Base-by-base conservation (phyloP, 2,888 invertebrate genomes). In the Brassicogethes aeneus region DNA sequence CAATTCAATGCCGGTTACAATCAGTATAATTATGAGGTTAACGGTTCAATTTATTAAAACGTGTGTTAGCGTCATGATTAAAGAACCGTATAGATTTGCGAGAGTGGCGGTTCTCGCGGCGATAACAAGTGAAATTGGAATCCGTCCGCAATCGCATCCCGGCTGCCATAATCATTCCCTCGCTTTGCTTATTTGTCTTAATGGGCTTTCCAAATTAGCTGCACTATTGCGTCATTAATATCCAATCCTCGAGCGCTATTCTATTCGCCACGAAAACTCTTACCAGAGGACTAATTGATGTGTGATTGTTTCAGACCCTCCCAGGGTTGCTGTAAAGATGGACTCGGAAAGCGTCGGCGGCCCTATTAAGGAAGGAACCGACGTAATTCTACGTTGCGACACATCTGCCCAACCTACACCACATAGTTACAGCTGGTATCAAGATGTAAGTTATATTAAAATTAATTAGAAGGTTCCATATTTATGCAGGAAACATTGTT, bases 361-460 rank as follows among this genome's bases (percentile, higher is more conserved):
- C 12, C 60, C 65, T 14, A 57, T 63, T 17, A 62, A 57, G 47
- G 89, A 90, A 69, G 87, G 85, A 35, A 82, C 84, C 53, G 82
- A 85, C 54, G 80, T 88, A 37, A 81, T 80, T 55, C 73, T 90
- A 39, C 75, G 81, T 39, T 91, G 90, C 62, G 81, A 85, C 49
- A 82, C 85, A 16, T 79, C 82, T 50, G 84, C 89, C 33, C 80
- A 83, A 46, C 90, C 90, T 8, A 75, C 78, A 33, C 80, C 85
- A 8, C 76, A 76, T 50, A 80, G 77, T 56, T 84, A 82, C 63
- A 77, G 79, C 37, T 90, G 89, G 79, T 86, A 83, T 62, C 85
- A 82, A 64, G 80, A 86, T 71, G 89, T 89, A 74, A 80, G 80
- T 77, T 41, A 36, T 33, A 32, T 32, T 32, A 32, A 12, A 32